These are phyloP conservation scores for Xanthorhoe spadicearia DNA, from an alignment of 2,888 invertebrate genomes.

Conservation along the genomic window DNA sequence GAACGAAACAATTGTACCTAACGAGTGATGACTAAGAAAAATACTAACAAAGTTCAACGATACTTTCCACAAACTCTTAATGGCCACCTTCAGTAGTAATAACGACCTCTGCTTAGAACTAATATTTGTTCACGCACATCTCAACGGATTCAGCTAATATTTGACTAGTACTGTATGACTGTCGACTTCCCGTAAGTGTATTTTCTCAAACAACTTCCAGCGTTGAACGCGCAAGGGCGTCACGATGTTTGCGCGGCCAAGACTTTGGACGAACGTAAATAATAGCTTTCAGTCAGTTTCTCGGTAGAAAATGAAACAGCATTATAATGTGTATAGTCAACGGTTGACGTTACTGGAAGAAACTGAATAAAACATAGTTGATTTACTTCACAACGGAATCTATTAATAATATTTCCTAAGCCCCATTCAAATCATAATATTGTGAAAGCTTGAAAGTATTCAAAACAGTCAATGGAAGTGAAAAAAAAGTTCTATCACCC, in stretches of 20 bases:
- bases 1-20: slow-evolving; percentile 50
- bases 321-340: slow-evolving; percentile 14
- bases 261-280: slow-evolving; percentile 58
- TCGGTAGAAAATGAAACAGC: slow-evolving; percentile 39
- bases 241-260: slow-evolving; percentile 68
- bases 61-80: slow-evolving; percentile 32
- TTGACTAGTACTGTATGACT: slow-evolving; percentile 67
- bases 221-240: slow-evolving; percentile 72
- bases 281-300: slow-evolving; percentile 51
- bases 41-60: slow-evolving; percentile 37
- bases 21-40: slow-evolving; percentile 50
- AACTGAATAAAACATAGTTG: background rate
- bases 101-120: slow-evolving; percentile 70
- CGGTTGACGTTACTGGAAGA: background rate
- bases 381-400: background rate
- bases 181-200: slow-evolving; percentile 72
- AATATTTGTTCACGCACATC: slow-evolving; percentile 79
- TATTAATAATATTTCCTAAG: background rate
- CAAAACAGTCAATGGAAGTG: slow-evolving; percentile 25
- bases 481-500: slow-evolving; percentile 47
- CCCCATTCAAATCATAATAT: slow-evolving; percentile 19
- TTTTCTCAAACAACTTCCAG: slow-evolving; percentile 79
- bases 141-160: slow-evolving; percentile 80
- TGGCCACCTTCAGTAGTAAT: slow-evolving; percentile 67
- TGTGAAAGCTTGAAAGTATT: slow-evolving; percentile 26